Evolutionary conservation across 2,888 invertebrate species (phyloP).

Genomic region (Cheilosia variabilis): DNA sequence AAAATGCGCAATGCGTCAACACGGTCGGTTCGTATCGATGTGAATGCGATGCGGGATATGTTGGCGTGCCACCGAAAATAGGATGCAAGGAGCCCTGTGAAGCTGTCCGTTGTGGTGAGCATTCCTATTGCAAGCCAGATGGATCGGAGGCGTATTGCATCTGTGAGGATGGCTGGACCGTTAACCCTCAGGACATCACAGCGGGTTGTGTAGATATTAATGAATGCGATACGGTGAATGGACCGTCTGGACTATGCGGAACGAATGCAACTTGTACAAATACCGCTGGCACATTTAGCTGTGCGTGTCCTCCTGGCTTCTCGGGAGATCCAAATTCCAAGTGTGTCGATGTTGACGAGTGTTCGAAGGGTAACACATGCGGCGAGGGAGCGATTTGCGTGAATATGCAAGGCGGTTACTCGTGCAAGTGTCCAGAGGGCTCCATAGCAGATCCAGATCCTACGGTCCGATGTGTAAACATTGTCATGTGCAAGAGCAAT

Average conservation of each 20-base stretch:
- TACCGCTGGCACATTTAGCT: slow-evolving; percentile 90
- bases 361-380: slow-evolving; percentile 88
- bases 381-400: slow-evolving; percentile 92
- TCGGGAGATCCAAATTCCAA: slow-evolving; percentile 93
- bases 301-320: slow-evolving; percentile 93
- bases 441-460: slow-evolving; percentile 94
- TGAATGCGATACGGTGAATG: slow-evolving; percentile 92
- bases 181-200: slow-evolving; percentile 93
- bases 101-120: slow-evolving; percentile 94
- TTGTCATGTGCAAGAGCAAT: slow-evolving; percentile 90
- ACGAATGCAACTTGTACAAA: slow-evolving; percentile 92
- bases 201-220: slow-evolving; percentile 96
- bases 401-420: slow-evolving; percentile 90
- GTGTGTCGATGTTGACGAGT: slow-evolving; percentile 94
- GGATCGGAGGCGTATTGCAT: slow-evolving; percentile 95
- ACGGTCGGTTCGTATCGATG: slow-evolving; percentile 92
- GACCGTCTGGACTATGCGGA: slow-evolving; percentile 93
- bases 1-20: slow-evolving; percentile 91
- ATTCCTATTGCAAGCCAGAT: slow-evolving; percentile 95
- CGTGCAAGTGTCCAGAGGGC: slow-evolving; percentile 92
- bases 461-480: slow-evolving; percentile 91
- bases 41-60: slow-evolving; percentile 91
- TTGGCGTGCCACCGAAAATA: slow-evolving; percentile 92
- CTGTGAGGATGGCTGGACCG: slow-evolving; percentile 97
- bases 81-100: slow-evolving; percentile 95